These are phyloP conservation scores for Toxotes jaculatrix DNA, from an alignment of 2,113 vertebrate species.

Conservation along the genomic window DNA sequence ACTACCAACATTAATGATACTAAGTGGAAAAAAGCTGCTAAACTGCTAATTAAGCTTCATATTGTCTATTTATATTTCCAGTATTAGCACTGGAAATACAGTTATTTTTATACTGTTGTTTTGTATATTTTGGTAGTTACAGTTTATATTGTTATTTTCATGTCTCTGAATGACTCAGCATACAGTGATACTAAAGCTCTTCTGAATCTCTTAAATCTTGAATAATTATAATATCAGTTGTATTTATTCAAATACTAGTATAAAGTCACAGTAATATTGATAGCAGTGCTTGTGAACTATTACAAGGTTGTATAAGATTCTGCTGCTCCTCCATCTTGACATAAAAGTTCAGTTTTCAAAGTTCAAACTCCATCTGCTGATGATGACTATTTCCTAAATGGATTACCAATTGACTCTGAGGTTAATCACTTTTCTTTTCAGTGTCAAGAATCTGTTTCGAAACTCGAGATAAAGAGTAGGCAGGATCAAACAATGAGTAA, in stretches of 20 bases:
- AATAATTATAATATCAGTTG: background rate
- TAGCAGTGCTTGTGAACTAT: background rate
- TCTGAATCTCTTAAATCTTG: too few species aligned
- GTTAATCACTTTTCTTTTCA: constrained; percentile 19
- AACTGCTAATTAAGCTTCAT: background rate
- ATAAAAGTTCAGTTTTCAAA: background rate
- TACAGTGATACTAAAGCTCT: background rate
- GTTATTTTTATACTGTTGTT: background rate
- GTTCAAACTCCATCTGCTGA: constrained; percentile 23
- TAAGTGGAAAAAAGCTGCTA: too few species aligned
- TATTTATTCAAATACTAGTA: background rate
- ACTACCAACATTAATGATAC: too few species aligned
- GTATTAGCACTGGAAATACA: background rate
- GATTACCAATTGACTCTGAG: constrained; percentile 4
- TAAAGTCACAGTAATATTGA: background rate
- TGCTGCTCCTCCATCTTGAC: background rate
- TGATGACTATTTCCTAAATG: constrained; percentile 8
- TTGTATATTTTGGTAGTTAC: background rate
- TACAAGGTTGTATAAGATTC: background rate
- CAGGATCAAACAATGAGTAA: constrained; percentile 33
- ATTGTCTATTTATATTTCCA: background rate
- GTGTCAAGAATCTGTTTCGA: constrained; percentile 31
- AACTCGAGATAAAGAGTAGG: constrained; percentile 39
- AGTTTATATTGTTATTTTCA: background rate
- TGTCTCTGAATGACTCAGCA: background rate